Conservation (phyloP, 2,113 vertebrate species). For the Oreocharis arfaki region DNA sequence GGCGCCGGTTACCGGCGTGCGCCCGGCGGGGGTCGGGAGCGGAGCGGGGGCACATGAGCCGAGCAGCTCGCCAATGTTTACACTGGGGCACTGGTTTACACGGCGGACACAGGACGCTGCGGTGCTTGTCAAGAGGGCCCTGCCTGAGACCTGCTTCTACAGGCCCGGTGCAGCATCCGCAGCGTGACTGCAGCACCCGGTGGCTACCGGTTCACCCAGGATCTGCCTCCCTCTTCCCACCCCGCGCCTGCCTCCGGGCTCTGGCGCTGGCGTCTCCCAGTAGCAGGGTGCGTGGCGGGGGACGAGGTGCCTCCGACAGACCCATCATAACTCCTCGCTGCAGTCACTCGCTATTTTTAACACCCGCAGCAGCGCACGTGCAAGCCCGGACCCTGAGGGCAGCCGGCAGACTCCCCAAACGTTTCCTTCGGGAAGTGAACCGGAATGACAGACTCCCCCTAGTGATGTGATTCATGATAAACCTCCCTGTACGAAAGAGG, state of each 20-base stretch:
- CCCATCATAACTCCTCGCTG: not conserved
- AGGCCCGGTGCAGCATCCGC: not conserved
- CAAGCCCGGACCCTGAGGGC: too few species aligned
- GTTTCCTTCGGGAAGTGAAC: not conserved
- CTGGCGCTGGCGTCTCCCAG: not conserved
- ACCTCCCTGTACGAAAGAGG: too few species aligned
- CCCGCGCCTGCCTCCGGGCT: not conserved
- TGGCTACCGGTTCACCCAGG: not conserved
- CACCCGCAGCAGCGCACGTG: not conserved
- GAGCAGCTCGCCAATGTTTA: not conserved
- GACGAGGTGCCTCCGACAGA: not conserved
- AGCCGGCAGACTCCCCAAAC: not conserved
- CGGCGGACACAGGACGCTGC: not conserved
- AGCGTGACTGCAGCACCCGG: not conserved
- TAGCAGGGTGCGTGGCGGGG: not conserved
- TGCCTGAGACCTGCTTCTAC: not conserved
- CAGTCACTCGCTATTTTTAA: conserved; percentile 6
- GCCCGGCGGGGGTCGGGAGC: not conserved
- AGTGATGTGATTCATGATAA: not conserved
- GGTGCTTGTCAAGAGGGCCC: not conserved
- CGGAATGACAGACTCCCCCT: not conserved
- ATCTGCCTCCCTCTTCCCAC: not conserved
- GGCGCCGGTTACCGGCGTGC: not conserved
- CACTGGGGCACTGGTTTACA: accelerated
- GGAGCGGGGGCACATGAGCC: too few species aligned